Base-by-base conservation (phyloP, 2,797 vertebrate species). In the Bradypodion pumilum region DNA sequence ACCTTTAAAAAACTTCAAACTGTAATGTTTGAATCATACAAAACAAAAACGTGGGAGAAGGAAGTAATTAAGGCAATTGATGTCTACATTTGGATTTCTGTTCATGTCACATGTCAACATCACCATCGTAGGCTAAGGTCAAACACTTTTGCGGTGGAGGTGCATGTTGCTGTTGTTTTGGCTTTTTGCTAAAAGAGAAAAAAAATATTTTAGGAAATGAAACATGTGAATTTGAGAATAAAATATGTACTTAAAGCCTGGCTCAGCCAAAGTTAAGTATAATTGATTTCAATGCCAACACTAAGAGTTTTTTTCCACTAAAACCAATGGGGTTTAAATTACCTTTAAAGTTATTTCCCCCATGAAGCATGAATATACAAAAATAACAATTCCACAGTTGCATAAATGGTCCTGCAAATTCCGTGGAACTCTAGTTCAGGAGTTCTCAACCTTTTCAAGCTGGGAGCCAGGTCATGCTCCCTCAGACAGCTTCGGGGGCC, bases 61-160 rank as follows among this genome's bases (percentile, higher is more conserved):
- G 94, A 93, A 95, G 93, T 88, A 74, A 90, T 96, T 96, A 97
- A 96, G 96, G 96, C 95, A 96, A 96, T 87, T 1, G 95, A 96
- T 94, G 95, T 96, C 94, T 94, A 92, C 92, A 93, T 96, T 96
- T 95, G 95, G 94, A 91, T 94, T 94, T 91, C 85, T 85, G 87
- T 89, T 89, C 84, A 85, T 69, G 81, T 98, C 95, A 99, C 98
- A 99, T 99, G 89, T 99, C 98, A 94, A 97, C 93, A 89, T 99
- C 98, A 86, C 98, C 98, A 8, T 99, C 98, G 1, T 99, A 99
- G 86, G 97, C 98, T 94, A 99, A 96, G 90, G 98, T 97, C 91
- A 99, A 94, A 91, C 98, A 98, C 94, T 99, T 99, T 95, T 99
- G 98, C 25, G 97, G 97, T 0, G 97, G 98, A 89, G 96, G 94